Evolutionary conservation across 2,888 invertebrate species (phyloP).

Genomic region (Scaptomyza tumidula): DNA sequence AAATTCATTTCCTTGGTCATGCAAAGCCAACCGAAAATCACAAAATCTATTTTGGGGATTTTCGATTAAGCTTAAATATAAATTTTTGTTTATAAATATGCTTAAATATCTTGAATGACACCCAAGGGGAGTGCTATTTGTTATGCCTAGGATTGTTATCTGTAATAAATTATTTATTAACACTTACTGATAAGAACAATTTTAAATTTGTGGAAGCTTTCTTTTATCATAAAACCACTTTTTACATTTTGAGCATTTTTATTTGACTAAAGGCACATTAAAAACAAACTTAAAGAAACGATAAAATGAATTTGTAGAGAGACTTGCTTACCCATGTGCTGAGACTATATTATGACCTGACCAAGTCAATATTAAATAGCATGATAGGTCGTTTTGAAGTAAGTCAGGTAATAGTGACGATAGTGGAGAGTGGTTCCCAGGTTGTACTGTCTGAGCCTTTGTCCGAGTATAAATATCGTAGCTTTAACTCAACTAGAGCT

Average conservation of each 20-base stretch:
- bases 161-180: too few relatives aligned
- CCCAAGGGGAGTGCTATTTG: too few relatives aligned
- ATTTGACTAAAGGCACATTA: too few relatives aligned
- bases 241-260: too few relatives aligned
- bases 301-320: not conserved
- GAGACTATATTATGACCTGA: constrained; percentile 17
- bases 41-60: not conserved
- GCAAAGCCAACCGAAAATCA: not conserved
- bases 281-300: too few relatives aligned
- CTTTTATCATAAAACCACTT: too few relatives aligned
- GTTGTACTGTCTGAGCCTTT: not conserved
- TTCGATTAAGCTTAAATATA: not conserved
- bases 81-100: not conserved
- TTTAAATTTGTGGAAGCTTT: too few relatives aligned
- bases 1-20: not conserved
- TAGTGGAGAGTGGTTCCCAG: constrained; percentile 10
- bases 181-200: too few relatives aligned
- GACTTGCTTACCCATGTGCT: too few relatives aligned
- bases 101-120: not conserved
- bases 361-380: constrained; percentile 17
- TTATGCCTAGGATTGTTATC: too few relatives aligned
- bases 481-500: too few relatives aligned
- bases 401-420: constrained; percentile 9
- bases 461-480: constrained; percentile 38
- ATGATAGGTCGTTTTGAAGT: constrained; percentile 1